phyloP scores from a whole-genome alignment of 2,113 vertebrate species.

The Centropus bengalensis region DNA sequence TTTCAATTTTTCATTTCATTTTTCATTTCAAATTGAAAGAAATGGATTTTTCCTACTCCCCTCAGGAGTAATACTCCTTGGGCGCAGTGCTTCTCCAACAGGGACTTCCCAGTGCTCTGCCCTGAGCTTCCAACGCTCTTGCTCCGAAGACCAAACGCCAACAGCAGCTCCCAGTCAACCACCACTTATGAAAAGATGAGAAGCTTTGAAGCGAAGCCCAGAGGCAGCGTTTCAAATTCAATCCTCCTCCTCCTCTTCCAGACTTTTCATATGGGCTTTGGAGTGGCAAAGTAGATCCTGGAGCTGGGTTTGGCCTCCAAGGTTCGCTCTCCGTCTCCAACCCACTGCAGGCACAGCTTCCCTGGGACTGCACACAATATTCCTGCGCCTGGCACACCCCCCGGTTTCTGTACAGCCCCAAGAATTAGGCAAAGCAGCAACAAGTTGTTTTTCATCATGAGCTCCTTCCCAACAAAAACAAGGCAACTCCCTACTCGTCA shows the following conservation, averaged over 20 bases:
- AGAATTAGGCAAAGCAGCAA: background rate
- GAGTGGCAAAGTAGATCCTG: background rate
- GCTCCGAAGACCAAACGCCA: background rate
- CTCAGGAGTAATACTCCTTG: background rate
- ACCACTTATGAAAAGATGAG: background rate
- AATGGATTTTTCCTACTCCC: background rate
- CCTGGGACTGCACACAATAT: background rate
- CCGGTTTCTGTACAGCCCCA: background rate
- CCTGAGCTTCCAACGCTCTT: background rate
- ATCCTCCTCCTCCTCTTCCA: background rate
- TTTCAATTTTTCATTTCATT: too few relatives aligned
- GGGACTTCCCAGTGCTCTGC: background rate
- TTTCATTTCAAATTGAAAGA: too few relatives aligned
- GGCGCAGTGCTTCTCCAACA: background rate
- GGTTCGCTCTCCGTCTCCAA: background rate
- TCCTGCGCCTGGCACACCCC: background rate
- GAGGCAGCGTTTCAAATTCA: background rate
- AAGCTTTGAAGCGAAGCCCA: background rate
- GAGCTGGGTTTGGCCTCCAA: background rate
- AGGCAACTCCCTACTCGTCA: background rate
- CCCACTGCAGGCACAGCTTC: background rate
- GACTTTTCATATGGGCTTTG: background rate
- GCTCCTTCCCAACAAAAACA: background rate
- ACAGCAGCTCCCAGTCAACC: background rate
- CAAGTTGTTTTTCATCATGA: background rate